Percentiles rank a stretch among this genome's conserved stretches.
Evolutionary conservation across 2,888 invertebrate genomes (phyloP).

Genomic region (Aquatica leii): DNA sequence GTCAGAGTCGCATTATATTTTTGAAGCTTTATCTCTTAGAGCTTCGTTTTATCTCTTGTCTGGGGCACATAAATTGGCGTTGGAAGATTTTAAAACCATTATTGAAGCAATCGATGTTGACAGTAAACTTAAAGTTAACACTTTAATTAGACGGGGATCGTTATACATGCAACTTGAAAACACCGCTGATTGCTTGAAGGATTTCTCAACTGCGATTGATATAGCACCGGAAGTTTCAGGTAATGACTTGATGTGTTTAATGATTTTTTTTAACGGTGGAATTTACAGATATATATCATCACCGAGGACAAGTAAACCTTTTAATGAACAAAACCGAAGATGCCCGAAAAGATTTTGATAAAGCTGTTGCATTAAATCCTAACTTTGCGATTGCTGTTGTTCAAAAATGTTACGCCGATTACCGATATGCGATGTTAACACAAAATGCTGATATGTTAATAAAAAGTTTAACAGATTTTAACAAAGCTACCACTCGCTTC

Average conservation of each 20-base stretch:
- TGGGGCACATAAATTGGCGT: conserved; percentile 77
- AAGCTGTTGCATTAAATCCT: conserved; percentile 82
- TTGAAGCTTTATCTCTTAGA: conserved; percentile 80
- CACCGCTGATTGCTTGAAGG: conserved; percentile 75
- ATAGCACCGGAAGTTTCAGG: conserved; percentile 73
- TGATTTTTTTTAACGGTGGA: neutral
- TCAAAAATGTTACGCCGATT: conserved; percentile 91
- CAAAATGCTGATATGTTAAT: conserved; percentile 66
- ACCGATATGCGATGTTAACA: conserved; percentile 61
- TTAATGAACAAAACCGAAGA: conserved; percentile 82
- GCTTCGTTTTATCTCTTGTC: conserved; percentile 84
- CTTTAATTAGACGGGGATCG: conserved; percentile 87
- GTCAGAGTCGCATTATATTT: conserved; percentile 68
- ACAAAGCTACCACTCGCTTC: conserved; percentile 78
- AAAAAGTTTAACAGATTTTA: conserved; percentile 76
- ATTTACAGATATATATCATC: conserved; percentile 84
- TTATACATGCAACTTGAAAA: conserved; percentile 82
- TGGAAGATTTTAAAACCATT: conserved; percentile 75
- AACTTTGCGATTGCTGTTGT: conserved; percentile 86
- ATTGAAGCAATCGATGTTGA: conserved; percentile 71
- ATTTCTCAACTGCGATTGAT: conserved; percentile 80
- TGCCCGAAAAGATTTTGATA: conserved; percentile 84
- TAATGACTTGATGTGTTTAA: conserved; percentile 22
- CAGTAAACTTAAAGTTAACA: conserved; percentile 78
- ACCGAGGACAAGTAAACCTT: conserved; percentile 88